Evolutionary conservation across 2,113 vertebrate species (phyloP).

Genomic region (Panthera uncia): DNA sequence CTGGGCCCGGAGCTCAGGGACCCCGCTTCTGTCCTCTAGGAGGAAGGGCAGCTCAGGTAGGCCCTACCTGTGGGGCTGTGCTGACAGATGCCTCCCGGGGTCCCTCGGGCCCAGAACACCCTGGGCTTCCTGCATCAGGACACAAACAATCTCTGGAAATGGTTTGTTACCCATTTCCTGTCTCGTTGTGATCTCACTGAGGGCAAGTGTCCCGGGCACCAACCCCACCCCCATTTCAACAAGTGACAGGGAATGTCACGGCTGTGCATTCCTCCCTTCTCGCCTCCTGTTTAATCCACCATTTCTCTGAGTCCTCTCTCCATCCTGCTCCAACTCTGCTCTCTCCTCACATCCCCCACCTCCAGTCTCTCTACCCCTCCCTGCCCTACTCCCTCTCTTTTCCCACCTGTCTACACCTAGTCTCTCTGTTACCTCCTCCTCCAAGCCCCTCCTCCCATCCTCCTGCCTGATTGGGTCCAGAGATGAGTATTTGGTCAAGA

Average conservation of each 20-base stretch:
- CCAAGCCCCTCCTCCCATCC: neutral
- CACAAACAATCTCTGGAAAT: neutral
- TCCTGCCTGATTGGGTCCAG: neutral
- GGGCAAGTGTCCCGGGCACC: neutral
- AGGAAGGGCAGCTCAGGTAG: neutral
- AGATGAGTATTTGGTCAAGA: neutral
- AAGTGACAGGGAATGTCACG: accelerated
- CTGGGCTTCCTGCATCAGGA: neutral
- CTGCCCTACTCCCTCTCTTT: neutral
- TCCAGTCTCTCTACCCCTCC: accelerated
- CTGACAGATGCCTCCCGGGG: neutral
- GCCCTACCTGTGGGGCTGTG: neutral
- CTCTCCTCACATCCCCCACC: too few species aligned
- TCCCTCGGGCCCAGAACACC: accelerated
- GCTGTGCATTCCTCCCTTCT: neutral
- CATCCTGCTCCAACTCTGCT: neutral
- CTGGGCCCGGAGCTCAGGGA: neutral
- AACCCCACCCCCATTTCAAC: neutral
- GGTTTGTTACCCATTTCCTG: neutral
- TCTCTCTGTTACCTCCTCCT: neutral
- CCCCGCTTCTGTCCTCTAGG: neutral
- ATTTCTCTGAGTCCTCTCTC: neutral
- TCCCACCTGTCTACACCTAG: too few species aligned
- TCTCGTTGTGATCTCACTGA: accelerated
- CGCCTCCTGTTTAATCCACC: neutral